Percentiles rank a stretch among this genome's conserved stretches.
These are phyloP conservation scores for Polyommatus iphigenia DNA, from an alignment of 2,888 invertebrate genomes.

Conservation along the genomic window DNA sequence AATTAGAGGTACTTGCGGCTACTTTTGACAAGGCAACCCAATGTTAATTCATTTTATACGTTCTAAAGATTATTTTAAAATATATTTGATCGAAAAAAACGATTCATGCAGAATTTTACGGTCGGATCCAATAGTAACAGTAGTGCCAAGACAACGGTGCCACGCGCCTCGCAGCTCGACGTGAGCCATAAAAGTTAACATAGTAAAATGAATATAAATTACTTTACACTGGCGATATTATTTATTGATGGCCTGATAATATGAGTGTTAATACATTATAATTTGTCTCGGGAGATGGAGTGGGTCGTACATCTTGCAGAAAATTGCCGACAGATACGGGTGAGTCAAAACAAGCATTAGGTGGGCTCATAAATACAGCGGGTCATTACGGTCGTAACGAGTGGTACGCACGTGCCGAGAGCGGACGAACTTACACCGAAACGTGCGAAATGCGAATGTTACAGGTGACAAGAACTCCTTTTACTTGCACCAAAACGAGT, in stretches of 20 bases:
- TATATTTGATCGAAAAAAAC: too few species aligned
- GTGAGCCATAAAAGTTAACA: neutral
- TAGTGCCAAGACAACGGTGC: neutral
- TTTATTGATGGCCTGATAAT: slow-evolving; percentile 28
- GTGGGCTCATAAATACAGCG: slow-evolving; percentile 63
- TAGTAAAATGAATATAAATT: slow-evolving; percentile 21
- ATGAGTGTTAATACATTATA: slow-evolving; percentile 23
- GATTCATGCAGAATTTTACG: too few species aligned
- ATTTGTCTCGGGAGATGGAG: slow-evolving; percentile 31
- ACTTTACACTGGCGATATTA: slow-evolving; percentile 15
- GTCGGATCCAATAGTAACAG: too few species aligned
- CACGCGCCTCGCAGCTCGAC: neutral
- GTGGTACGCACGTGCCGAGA: slow-evolving; percentile 56
- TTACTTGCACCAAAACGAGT: neutral
- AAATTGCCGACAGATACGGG: slow-evolving; percentile 46
- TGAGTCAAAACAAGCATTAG: slow-evolving; percentile 51
- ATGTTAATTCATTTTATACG: too few species aligned
- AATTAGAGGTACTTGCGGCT: too few species aligned
- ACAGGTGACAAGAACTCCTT: neutral
- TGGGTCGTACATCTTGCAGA: slow-evolving; percentile 38
- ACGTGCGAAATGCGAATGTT: slow-evolving; percentile 27
- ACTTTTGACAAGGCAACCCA: too few species aligned
- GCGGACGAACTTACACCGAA: slow-evolving; percentile 33
- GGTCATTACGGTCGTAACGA: slow-evolving; percentile 69
- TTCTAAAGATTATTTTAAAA: too few species aligned